A percentile compares a stretch with the other conserved stretches of the same genome.
phyloP scores from a whole-genome alignment of 2,888 invertebrate species.

The Crepidodera aurea region DNA sequence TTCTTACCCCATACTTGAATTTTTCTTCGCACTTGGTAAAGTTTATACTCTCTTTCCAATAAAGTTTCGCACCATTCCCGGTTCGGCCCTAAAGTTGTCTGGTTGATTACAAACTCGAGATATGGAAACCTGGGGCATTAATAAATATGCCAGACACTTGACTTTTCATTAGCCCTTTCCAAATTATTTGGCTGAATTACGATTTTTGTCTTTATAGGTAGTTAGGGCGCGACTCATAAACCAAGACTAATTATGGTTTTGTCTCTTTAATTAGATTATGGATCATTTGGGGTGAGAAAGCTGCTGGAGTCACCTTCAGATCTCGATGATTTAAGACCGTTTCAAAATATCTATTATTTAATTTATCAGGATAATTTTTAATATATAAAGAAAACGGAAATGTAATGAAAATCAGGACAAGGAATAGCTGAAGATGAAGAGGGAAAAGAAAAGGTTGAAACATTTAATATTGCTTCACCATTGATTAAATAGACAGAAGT shows the following conservation, averaged over 20 bases:
- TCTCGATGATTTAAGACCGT: too few relatives aligned
- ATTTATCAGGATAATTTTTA: too few relatives aligned
- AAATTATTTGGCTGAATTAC: slow-evolving; percentile 25
- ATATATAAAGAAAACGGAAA: too few relatives aligned
- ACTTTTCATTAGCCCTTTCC: slow-evolving; percentile 29
- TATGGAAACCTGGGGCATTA: slow-evolving; percentile 36
- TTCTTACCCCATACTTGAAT: neutral
- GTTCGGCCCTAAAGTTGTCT: slow-evolving; percentile 24
- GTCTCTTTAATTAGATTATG: slow-evolving; percentile 13
- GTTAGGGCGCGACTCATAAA: neutral
- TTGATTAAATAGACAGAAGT: too few relatives aligned
- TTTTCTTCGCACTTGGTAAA: neutral
- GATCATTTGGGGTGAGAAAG: neutral
- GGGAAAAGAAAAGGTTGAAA: too few relatives aligned
- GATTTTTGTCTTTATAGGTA: slow-evolving; percentile 14
- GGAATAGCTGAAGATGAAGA: too few relatives aligned
- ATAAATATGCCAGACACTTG: slow-evolving; percentile 37
- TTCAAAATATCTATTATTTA: too few relatives aligned
- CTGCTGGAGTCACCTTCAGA: neutral
- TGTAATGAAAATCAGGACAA: too few relatives aligned
- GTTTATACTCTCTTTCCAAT: slow-evolving; percentile 18
- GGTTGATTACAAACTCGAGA: slow-evolving; percentile 27
- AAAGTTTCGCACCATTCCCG: slow-evolving; percentile 18
- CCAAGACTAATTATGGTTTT: slow-evolving; percentile 7
- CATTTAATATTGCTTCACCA: too few relatives aligned